These are phyloP conservation scores for Lapara coniferarum DNA, from an alignment of 2,888 invertebrate genomes.

Conservation along the genomic window DNA sequence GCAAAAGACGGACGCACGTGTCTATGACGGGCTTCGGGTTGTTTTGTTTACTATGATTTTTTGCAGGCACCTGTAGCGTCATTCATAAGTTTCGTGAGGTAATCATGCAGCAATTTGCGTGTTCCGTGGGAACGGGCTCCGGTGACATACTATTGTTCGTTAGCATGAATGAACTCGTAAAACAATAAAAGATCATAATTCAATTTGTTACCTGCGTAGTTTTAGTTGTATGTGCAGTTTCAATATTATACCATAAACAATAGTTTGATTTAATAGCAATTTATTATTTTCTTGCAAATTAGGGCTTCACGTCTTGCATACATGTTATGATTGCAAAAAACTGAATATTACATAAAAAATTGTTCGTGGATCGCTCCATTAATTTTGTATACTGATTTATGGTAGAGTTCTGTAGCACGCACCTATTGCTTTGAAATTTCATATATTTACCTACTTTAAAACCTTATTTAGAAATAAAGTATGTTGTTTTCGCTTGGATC, in stretches of 20 bases:
- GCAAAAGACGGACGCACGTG: constrained; percentile 78
- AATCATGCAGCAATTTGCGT: constrained; percentile 58
- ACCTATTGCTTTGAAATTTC: too few relatives aligned
- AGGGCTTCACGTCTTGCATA: background rate
- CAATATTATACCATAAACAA: background rate
- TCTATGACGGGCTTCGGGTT: constrained; percentile 69
- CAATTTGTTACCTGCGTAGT: constrained; percentile 23
- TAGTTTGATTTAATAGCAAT: background rate
- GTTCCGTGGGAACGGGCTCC: constrained; percentile 49
- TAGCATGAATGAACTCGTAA: constrained; percentile 28
- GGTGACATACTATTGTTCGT: constrained; percentile 30
- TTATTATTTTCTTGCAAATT: background rate
- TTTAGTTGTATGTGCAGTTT: background rate
- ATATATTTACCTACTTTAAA: too few relatives aligned
- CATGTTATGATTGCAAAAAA: too few relatives aligned
- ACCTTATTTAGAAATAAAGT: too few relatives aligned
- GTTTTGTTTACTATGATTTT: constrained; percentile 66
- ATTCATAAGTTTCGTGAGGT: constrained; percentile 58
- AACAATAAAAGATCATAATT: constrained; percentile 26
- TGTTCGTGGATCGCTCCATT: too few relatives aligned
- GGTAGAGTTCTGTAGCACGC: too few relatives aligned
- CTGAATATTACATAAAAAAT: too few relatives aligned
- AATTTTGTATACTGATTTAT: too few relatives aligned
- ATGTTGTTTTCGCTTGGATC: too few relatives aligned
- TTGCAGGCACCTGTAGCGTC: constrained; percentile 73